Base-by-base conservation (phyloP, 2,797 vertebrate species). In the Pithecia hirsuta region DNA sequence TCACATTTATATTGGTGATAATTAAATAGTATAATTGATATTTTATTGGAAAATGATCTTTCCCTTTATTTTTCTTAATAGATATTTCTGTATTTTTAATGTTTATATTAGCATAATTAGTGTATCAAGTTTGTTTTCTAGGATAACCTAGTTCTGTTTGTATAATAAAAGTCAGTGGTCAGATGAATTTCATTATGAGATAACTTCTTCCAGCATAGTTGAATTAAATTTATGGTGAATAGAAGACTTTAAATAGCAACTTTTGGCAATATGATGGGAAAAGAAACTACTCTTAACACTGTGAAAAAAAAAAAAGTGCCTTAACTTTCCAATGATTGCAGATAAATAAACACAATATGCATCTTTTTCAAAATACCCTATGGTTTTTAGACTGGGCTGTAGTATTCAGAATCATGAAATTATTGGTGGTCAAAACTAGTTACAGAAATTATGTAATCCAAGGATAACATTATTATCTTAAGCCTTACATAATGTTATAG, bases 41-140 rank as follows among this genome's bases (percentile, higher is more conserved):
- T 93, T 78, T 91, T 74, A 61, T 78, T 76, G 52, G 17, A 92
- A 81, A 94, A 74, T 80, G 89, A 70, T 72, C 0, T 93, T 86
- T 94, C 2, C n/a, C 48, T 70, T 84, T 82, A 39, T 95, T 75
- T 95, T 92, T 75, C 67, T 94, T 19, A 36, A 91, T 24, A 96
- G 20, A 93, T 2, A 26, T 67, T 55, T 81, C 41, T 90, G 30
- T 52, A 55, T 48, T 84, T 11, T 10, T 95, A 72, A 59, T 88
- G 92, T 87, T 86, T 88, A 85, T 48, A 44, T 48, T 87, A 89
- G 1, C 5, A 46, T 91, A 76, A 50, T 61, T 75, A 83, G 14
- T 17, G 2, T 44, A 5, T 33, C 30, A 86, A 72, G 1, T 80
- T 91, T 86, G 76, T 80, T 96, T 93, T 96, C 39, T 67, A 81